Evolutionary conservation across 2,888 invertebrate species (phyloP).

Genomic region (Gonocerus acuteangulatus): DNA sequence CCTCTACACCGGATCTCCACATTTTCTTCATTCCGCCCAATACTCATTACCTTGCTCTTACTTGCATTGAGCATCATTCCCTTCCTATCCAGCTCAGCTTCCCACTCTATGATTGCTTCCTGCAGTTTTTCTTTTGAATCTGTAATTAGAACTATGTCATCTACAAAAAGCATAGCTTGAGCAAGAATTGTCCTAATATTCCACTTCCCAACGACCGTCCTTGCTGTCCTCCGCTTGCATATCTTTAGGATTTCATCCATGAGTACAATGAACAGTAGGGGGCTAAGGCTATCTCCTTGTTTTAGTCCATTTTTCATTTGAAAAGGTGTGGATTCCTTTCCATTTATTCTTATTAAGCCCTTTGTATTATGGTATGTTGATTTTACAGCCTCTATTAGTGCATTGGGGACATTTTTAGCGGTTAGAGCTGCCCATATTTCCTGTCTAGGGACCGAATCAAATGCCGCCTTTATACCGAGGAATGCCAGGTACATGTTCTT

Average conservation of each 20-base stretch:
- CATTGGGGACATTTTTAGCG: background rate
- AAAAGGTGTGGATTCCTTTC: background rate
- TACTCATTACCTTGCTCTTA: conserved; percentile 9
- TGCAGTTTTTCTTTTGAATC: conserved; percentile 10
- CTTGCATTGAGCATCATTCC: conserved; percentile 8
- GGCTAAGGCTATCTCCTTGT: conserved; percentile 5
- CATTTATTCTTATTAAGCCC: background rate
- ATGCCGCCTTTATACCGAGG: no score
- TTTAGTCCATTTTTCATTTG: background rate
- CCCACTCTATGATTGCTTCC: conserved; percentile 1
- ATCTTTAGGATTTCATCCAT: conserved; percentile 8
- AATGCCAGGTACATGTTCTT: no score
- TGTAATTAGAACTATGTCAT: conserved; percentile 12
- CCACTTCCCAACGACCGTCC: no score
- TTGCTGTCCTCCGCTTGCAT: background rate
- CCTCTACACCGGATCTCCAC: background rate
- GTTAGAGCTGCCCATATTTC: background rate
- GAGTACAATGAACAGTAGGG: background rate
- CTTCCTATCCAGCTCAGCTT: conserved; percentile 1
- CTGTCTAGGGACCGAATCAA: background rate
- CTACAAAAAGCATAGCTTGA: conserved; percentile 4
- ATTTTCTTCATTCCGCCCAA: background rate
- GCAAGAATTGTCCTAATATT: no score
- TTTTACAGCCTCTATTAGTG: background rate
- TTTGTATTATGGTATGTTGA: background rate